Evolutionary conservation across 2,797 vertebrate species (phyloP).

Genomic region (Anguilla pacifica): DNA sequence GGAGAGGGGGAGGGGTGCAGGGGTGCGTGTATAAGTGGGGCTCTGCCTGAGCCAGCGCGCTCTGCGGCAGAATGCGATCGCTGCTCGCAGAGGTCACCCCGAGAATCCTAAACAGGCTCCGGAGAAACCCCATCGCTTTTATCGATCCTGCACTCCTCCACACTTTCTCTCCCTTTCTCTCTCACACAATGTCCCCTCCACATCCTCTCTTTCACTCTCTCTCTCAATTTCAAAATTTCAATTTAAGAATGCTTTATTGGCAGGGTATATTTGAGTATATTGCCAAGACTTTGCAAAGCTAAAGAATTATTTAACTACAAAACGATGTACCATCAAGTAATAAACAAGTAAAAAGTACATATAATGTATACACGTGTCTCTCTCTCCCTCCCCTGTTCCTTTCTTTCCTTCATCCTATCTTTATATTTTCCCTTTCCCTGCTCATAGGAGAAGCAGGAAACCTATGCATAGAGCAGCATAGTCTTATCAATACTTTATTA

Average conservation of each 20-base stretch:
- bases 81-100: constrained; percentile 72
- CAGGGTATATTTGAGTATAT: too few relatives aligned
- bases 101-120: constrained; percentile 69
- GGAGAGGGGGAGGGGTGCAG: background rate
- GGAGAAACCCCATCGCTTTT: constrained; percentile 68
- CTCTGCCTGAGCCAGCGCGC: background rate
- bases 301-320: too few relatives aligned
- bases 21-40: background rate
- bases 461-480: background rate
- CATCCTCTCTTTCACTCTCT: constrained; percentile 17
- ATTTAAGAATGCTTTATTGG: background rate
- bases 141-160: constrained; percentile 69
- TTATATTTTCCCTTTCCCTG: constrained; percentile 11
- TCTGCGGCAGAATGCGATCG: constrained; percentile 47
- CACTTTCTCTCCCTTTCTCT: background rate
- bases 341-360: too few relatives aligned
- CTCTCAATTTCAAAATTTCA: background rate
- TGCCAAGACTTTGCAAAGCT: too few relatives aligned
- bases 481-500: constrained; percentile 10
- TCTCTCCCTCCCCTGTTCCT: too few relatives aligned
- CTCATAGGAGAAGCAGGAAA: background rate
- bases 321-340: too few relatives aligned
- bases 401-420: constrained; percentile 9
- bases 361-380: too few relatives aligned
- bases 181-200: background rate